A percentile compares a stretch with the other conserved stretches of the same genome.
These are phyloP conservation scores for Cistogaster globosa DNA, from an alignment of 2,888 invertebrate genomes.

Conservation along the genomic window DNA sequence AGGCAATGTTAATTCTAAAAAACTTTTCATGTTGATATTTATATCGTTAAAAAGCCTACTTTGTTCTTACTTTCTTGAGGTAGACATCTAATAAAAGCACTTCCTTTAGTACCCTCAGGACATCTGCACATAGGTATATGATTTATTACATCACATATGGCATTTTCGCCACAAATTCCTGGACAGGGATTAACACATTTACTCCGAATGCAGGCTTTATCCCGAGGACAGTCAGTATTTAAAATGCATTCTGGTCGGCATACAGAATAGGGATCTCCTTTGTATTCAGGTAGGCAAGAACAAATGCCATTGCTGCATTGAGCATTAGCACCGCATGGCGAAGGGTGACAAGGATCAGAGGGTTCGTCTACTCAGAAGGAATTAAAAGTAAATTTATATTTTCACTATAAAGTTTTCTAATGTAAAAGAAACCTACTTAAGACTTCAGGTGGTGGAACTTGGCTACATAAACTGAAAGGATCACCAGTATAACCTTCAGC, in stretches of 20 bases:
- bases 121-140: constrained; percentile 90
- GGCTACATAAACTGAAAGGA: constrained; percentile 84
- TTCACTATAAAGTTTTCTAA: constrained; percentile 15
- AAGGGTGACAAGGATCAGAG: constrained; percentile 86
- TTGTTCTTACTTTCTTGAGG: constrained; percentile 77
- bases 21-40: neutral
- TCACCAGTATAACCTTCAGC: constrained; percentile 85
- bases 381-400: neutral
- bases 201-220: constrained; percentile 87
- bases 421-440: constrained; percentile 75
- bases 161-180: constrained; percentile 89
- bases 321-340: constrained; percentile 90
- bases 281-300: constrained; percentile 88
- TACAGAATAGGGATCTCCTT: constrained; percentile 90
- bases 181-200: constrained; percentile 91
- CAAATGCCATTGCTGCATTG: constrained; percentile 86
- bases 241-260: constrained; percentile 91
- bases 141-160: constrained; percentile 89
- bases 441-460: constrained; percentile 75
- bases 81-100: constrained; percentile 89
- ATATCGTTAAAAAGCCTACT: too few relatives aligned
- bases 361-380: constrained; percentile 79
- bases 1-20: constrained; percentile 80
- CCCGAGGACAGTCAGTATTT: constrained; percentile 87
- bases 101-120: constrained; percentile 86